phyloP scores from a whole-genome alignment of 2,888 invertebrate genomes.

The Zygogramma bicolorata region DNA sequence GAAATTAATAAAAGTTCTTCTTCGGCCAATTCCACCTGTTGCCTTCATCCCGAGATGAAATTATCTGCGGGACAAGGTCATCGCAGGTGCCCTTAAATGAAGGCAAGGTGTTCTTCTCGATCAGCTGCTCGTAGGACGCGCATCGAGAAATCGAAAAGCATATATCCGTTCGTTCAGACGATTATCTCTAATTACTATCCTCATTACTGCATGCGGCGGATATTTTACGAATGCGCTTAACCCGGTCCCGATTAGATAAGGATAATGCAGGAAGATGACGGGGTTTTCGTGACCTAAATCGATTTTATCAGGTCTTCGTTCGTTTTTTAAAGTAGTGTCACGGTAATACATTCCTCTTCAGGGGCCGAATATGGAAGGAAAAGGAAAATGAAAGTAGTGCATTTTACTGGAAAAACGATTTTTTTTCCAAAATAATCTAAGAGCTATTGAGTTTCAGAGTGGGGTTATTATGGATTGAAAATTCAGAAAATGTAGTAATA shows the following conservation, averaged over 20 bases:
- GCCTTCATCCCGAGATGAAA: slow-evolving; percentile 25
- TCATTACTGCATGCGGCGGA: not conserved
- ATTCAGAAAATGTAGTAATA: no score
- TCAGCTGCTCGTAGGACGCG: slow-evolving; percentile 6
- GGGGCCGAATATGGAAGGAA: no score
- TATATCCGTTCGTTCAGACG: not conserved
- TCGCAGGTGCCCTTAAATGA: slow-evolving; percentile 46
- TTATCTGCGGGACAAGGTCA: slow-evolving; percentile 44
- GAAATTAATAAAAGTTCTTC: not conserved
- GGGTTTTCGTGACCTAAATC: not conserved
- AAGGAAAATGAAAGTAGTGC: no score
- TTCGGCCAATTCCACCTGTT: slow-evolving; percentile 27
- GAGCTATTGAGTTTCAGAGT: no score
- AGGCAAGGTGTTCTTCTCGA: slow-evolving; percentile 39
- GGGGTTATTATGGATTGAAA: no score
- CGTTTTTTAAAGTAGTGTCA: no score
- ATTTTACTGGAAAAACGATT: no score
- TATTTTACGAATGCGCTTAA: not conserved
- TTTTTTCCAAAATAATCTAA: no score
- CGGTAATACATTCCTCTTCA: no score
- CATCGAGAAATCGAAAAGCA: slow-evolving; percentile 9
- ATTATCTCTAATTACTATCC: not conserved
- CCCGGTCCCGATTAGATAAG: not conserved
- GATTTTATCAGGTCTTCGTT: no score
- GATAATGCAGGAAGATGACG: not conserved